phyloP scores from a whole-genome alignment of 2,888 invertebrate genomes.

The Heliconius aoede region DNA sequence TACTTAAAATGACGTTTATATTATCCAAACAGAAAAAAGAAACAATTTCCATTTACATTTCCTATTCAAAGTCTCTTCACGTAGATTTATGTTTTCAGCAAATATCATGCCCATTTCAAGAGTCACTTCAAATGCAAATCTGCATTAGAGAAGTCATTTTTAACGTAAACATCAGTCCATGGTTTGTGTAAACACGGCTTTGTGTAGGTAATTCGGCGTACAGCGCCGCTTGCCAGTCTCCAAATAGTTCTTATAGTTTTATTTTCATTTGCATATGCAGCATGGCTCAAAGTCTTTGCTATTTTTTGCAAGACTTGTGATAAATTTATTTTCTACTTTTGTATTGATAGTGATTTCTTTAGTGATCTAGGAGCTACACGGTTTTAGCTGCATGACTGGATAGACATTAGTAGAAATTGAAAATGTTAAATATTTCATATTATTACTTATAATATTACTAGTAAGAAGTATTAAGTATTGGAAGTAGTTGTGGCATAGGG shows the following conservation, averaged over 20 bases:
- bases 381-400: no score
- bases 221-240: slow-evolving; percentile 9
- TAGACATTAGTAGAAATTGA: no score
- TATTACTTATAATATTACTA: no score
- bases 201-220: slow-evolving; percentile 40
- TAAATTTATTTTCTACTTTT: no score
- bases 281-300: neutral
- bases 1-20: neutral
- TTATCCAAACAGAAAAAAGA: neutral
- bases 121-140: slow-evolving; percentile 8
- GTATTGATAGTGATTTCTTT: no score
- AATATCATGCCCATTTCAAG: slow-evolving; percentile 11
- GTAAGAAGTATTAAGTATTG: no score
- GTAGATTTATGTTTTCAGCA: neutral
- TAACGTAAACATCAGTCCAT: slow-evolving; percentile 24
- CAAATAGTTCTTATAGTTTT: neutral
- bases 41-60: neutral
- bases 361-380: no score
- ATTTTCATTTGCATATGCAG: neutral
- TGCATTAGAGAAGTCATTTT: slow-evolving; percentile 11
- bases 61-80: neutral
- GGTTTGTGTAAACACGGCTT: slow-evolving; percentile 36
- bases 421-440: no score
- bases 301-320: neutral
- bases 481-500: no score